phyloP scores from a whole-genome alignment of 2,797 vertebrate species.

The Xiphophorus birchmanni region DNA sequence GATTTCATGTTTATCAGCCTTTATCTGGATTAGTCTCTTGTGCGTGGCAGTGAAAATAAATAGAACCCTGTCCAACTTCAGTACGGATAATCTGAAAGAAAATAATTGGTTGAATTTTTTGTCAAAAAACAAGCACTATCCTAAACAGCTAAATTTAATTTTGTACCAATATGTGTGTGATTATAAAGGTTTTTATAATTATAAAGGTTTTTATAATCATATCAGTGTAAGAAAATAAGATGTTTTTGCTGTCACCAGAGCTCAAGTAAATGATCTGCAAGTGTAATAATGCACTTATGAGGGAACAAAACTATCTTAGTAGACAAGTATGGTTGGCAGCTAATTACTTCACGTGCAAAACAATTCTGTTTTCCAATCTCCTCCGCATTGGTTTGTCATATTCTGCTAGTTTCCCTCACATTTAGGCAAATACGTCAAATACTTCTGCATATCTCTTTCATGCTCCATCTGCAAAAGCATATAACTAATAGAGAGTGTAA shows the following conservation, averaged over 20 bases:
- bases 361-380: slow-evolving; percentile 41
- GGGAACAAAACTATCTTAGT: slow-evolving; percentile 37
- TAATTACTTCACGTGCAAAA: slow-evolving; percentile 52
- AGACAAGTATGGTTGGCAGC: slow-evolving; percentile 54
- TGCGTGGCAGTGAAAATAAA: slow-evolving; percentile 7
- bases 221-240: slow-evolving; percentile 21
- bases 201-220: slow-evolving; percentile 10
- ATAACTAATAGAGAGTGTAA: not conserved
- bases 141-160: not conserved
- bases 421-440: slow-evolving; percentile 17
- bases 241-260: slow-evolving; percentile 18
- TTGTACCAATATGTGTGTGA: not conserved
- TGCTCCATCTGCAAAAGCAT: not conserved
- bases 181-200: slow-evolving; percentile 4
- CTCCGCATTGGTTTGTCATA: slow-evolving; percentile 63
- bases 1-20: slow-evolving; percentile 27
- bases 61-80: slow-evolving; percentile 10
- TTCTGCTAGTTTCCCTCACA: slow-evolving; percentile 38
- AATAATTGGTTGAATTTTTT: slow-evolving; percentile 3
- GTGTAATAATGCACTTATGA: slow-evolving; percentile 35
- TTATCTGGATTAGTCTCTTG: slow-evolving; percentile 22
- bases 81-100: not conserved
- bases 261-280: slow-evolving; percentile 27
- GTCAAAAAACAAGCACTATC: not conserved
- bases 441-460: not conserved